A percentile compares a stretch with the other conserved stretches of the same genome.
These are phyloP conservation scores for Zaprionus camerounensis DNA, from an alignment of 1,140 invertebrate species.

Conservation along the genomic window DNA sequence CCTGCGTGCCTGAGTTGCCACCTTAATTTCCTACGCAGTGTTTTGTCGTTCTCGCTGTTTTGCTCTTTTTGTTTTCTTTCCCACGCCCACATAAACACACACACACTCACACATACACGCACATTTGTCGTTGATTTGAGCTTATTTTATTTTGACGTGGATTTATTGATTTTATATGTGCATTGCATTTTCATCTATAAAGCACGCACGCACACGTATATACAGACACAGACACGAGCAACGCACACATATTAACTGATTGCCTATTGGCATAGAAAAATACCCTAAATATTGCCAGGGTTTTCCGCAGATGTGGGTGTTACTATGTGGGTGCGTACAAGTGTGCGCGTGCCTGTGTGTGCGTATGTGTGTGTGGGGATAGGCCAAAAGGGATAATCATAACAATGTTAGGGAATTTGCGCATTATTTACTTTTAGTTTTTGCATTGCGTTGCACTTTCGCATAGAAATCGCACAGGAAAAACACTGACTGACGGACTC, in stretches of 20 bases:
- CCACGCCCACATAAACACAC: conserved; percentile 39
- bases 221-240: neutral
- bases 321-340: neutral
- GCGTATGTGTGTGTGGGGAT: neutral
- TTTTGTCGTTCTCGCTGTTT: conserved; percentile 34
- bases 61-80: conserved; percentile 56
- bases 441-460: conserved; percentile 73
- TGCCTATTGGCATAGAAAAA: conserved; percentile 23
- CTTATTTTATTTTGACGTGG: conserved; percentile 77
- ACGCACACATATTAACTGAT: conserved; percentile 16
- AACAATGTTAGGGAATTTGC: conserved; percentile 14
- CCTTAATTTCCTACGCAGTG: conserved; percentile 12
- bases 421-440: conserved; percentile 62
- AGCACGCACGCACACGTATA: conserved; percentile 22
- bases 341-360: neutral
- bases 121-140: conserved; percentile 66
- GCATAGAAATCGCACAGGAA: conserved; percentile 57
- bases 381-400: conserved; percentile 17
- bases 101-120: conserved; percentile 25
- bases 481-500: conserved; percentile 48
- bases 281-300: conserved; percentile 13
- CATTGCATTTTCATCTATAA: conserved; percentile 67
- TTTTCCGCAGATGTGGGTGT: conserved; percentile 1
- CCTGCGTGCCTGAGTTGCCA: neutral
- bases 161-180: conserved; percentile 80